Evolutionary conservation across 2,888 invertebrate genomes (phyloP).

Genomic region (Endotricha flammealis): DNA sequence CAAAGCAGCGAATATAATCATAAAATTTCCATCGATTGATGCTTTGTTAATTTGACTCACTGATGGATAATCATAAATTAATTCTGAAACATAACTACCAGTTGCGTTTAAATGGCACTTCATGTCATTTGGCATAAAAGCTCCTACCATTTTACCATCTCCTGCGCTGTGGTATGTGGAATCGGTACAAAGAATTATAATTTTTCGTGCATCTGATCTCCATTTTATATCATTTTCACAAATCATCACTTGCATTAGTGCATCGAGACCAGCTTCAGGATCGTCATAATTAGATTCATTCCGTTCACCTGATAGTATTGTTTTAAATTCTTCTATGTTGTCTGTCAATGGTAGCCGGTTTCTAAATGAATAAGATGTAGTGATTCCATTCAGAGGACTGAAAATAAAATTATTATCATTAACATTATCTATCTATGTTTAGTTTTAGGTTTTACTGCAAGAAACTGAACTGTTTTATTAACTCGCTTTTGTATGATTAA

Average conservation of each 20-base stretch:
- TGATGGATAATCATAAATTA: conserved; percentile 86
- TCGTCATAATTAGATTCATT: conserved; percentile 79
- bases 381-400: conserved; percentile 82
- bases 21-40: conserved; percentile 83
- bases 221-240: conserved; percentile 85
- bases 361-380: conserved; percentile 69
- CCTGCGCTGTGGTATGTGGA: conserved; percentile 89
- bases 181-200: conserved; percentile 89
- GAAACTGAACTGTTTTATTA: no score
- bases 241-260: conserved; percentile 90
- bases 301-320: conserved; percentile 12
- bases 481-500: no score
- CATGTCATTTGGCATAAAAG: conserved; percentile 83
- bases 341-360: conserved; percentile 84
- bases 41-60: conserved; percentile 82
- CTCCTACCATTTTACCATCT: conserved; percentile 86
- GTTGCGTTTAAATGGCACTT: conserved; percentile 79
- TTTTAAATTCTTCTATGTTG: conserved; percentile 62
- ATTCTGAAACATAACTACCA: conserved; percentile 68
- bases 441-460: no score
- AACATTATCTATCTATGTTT: background rate
- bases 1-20: conserved; percentile 87
- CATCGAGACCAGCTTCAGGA: conserved; percentile 92
- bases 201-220: conserved; percentile 83
- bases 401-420: conserved; percentile 14